Conservation (phyloP, 1,140 invertebrate species). For the Trichonephila inaurata region DNA sequence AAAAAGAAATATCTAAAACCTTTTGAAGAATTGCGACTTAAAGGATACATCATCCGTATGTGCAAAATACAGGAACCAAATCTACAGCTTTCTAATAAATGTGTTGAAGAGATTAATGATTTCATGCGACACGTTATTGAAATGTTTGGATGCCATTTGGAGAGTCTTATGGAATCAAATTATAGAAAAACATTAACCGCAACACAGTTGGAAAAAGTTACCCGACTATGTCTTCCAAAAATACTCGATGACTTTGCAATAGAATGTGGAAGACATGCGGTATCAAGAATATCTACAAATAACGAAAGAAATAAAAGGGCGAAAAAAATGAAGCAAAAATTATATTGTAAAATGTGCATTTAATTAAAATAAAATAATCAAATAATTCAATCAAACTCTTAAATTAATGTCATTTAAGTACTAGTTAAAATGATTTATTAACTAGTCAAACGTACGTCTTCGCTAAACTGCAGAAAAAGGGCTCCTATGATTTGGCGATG, state of each 20-base stretch:
- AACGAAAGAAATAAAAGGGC: too few species aligned
- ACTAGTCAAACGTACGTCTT: too few species aligned
- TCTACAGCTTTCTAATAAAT: background rate
- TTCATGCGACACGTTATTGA: background rate
- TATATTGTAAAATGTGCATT: too few species aligned
- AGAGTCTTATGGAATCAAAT: background rate
- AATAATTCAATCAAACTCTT: too few species aligned
- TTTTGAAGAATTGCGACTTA: background rate
- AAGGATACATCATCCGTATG: background rate
- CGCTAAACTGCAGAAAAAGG: too few species aligned
- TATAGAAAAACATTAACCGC: background rate
- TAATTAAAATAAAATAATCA: too few species aligned
- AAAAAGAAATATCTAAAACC: background rate
- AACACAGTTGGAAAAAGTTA: background rate
- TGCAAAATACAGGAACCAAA: background rate
- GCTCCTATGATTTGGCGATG: too few species aligned
- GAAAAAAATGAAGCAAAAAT: too few species aligned
- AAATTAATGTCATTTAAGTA: too few species aligned
- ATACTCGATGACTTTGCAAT: background rate
- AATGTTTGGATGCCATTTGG: background rate
- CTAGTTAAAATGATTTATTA: too few species aligned
- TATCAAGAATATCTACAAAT: background rate
- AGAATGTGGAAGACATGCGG: background rate
- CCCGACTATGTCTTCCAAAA: background rate
- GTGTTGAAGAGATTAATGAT: background rate